phyloP scores from a whole-genome alignment of 2,113 vertebrate genomes.

The Pogonocichla stellata region DNA sequence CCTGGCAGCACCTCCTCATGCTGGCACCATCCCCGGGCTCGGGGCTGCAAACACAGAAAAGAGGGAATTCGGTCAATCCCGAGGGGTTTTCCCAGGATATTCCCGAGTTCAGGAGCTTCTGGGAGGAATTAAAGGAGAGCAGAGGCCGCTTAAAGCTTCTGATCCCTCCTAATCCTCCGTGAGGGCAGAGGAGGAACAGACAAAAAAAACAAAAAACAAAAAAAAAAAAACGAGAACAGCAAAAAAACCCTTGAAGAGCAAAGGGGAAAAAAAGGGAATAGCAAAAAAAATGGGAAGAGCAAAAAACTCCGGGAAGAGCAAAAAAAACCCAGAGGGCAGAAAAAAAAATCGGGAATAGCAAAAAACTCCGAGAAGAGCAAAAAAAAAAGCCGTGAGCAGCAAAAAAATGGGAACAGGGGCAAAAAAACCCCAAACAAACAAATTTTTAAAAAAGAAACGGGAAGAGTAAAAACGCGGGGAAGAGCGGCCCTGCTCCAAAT shows the following conservation, averaged over 20 bases:
- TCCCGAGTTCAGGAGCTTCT: not conserved
- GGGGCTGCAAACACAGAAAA: not conserved
- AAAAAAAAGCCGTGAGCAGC: too few relatives aligned
- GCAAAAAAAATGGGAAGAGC: too few relatives aligned
- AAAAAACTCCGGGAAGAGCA: too few relatives aligned
- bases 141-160: not conserved
- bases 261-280: too few relatives aligned
- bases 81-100: not conserved
- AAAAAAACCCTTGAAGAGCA: not conserved
- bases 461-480: not conserved
- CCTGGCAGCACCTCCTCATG: not conserved
- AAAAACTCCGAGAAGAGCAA: not conserved
- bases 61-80: not conserved
- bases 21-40: not conserved
- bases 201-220: not conserved
- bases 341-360: not conserved
- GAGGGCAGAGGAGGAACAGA: not conserved
- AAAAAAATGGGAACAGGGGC: too few relatives aligned
- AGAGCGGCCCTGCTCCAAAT: not conserved
- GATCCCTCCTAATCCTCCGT: not conserved
- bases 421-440: too few relatives aligned
- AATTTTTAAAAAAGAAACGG: too few relatives aligned
- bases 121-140: not conserved
- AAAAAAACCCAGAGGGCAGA: too few relatives aligned
- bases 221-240: not conserved